Conservation (phyloP, 2,797 vertebrate genomes). For the Parauchenoglanis ngamensis region DNA sequence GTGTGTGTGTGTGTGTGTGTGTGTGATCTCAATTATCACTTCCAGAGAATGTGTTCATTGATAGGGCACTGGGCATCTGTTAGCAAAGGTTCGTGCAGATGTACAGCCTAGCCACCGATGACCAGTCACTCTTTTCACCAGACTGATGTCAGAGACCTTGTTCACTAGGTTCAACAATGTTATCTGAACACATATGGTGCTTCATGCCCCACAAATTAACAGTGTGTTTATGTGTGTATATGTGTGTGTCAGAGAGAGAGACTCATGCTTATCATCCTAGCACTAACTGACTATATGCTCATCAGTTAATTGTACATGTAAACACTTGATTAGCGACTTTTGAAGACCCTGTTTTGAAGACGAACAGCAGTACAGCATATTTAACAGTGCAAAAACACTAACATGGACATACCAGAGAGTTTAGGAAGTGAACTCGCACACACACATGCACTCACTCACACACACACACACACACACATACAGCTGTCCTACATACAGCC, state of each 20-base stretch:
- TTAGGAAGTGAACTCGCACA: conserved; percentile 45
- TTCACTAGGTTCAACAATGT: conserved; percentile 38
- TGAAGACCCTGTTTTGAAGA: conserved; percentile 60
- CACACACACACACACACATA: conserved; percentile 26
- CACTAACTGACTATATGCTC: conserved; percentile 32
- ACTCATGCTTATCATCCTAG: conserved; percentile 18
- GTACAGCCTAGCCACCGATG: conserved; percentile 58
- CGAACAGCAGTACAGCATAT: conserved; percentile 61
- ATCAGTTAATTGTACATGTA: conserved; percentile 45
- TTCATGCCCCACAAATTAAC: background rate
- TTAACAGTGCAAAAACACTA: conserved; percentile 59
- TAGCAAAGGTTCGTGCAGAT: conserved; percentile 69
- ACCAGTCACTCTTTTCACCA: conserved; percentile 23
- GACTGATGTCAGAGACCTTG: conserved; percentile 29
- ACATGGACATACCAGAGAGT: conserved; percentile 65
- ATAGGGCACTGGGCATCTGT: conserved; percentile 63
- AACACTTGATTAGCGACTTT: conserved; percentile 56
- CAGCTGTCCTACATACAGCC: conserved; percentile 51
- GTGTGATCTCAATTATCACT: conserved; percentile 57
- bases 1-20: conserved; percentile 23
- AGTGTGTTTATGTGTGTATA: background rate
- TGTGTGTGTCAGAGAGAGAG: background rate
- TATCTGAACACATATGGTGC: conserved; percentile 34
- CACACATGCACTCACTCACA: conserved; percentile 12
- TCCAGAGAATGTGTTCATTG: conserved; percentile 61